Conservation (phyloP, 2,113 vertebrate species). For the Pluvianellus socialis region DNA sequence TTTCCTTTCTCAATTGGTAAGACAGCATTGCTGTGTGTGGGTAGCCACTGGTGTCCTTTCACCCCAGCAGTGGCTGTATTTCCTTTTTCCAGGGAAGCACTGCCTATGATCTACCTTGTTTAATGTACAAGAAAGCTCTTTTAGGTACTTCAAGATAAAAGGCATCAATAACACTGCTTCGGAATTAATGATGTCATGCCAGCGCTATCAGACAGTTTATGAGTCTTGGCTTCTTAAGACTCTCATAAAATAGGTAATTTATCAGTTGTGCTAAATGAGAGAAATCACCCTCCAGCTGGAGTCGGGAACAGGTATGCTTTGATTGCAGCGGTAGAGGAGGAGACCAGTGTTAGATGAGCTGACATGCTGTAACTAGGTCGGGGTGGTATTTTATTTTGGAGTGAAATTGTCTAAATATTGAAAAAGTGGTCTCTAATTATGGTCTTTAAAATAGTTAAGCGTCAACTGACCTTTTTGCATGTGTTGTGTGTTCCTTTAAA, state of each 20-base stretch:
- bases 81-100: not conserved
- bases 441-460: not conserved
- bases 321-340: not conserved
- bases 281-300: slow-evolving; percentile 21
- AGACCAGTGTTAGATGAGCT: not conserved
- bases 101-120: not conserved
- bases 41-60: not conserved
- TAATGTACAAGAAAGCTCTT: not conserved
- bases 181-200: slow-evolving; percentile 4
- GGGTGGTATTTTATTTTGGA: not conserved
- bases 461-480: not conserved
- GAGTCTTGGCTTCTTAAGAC: slow-evolving; percentile 33
- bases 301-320: not conserved
- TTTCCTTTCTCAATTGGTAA: not conserved
- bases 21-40: not conserved
- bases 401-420: not conserved
- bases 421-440: not conserved
- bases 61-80: not conserved
- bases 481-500: not conserved
- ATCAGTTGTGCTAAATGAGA: slow-evolving; percentile 36
- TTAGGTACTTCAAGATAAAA: slow-evolving; percentile 1
- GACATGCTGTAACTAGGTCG: not conserved
- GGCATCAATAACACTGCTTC: not conserved
- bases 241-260: slow-evolving; percentile 26
- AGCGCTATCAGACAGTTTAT: not conserved